Base-by-base conservation (phyloP, 1,140 invertebrate species). In the Rhizoglyphus robini region DNA sequence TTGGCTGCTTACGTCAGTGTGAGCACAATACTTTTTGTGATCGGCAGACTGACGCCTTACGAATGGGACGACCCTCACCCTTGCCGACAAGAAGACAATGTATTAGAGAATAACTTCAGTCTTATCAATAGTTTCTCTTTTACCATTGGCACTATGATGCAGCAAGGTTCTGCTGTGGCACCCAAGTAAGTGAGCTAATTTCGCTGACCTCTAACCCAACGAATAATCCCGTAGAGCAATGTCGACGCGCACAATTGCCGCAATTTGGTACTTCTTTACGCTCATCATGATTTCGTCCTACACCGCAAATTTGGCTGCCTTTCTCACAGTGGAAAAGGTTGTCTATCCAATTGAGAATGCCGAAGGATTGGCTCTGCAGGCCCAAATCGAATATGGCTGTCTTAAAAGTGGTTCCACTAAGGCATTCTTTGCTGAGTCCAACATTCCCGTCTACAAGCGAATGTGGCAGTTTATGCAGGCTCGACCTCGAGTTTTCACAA, bases 1-100 rank as follows among this genome's bases (percentile, higher is more conserved):
- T 87, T 87, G 0, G 89, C 88, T 1, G 90, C 91, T 32, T 96
- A 94, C 75, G 79, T 96, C 49, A 89, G 90, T 8, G 91, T 96
- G 3, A 94, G 90, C 0, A 83, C 92, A 23, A 79, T 94, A 20
- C 83, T 96, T 11, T 96, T 93, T 74, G 87, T 96, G 69, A 75
- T 95, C 32, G 91, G 90, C 63, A 87, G 90, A 79, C 87, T 93
- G 72, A 89, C 87, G 63, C 91, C 91, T 27, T 92, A 64, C 41
- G 63, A 64, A 57, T 64, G 63, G 63, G 72, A 75, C 61, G 76
- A 78, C 66, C 74, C 75, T 5, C 87, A 90, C 77, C 88, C 88
- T 0, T 90, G 88, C 63, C 69, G 87, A 71, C 79, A 82, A 38
- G 82, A 88, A 63, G 86, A 88, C 0, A 83, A 86, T 69, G 84